Conservation (phyloP, 2,113 vertebrate species). For the Uria aalge region DNA sequence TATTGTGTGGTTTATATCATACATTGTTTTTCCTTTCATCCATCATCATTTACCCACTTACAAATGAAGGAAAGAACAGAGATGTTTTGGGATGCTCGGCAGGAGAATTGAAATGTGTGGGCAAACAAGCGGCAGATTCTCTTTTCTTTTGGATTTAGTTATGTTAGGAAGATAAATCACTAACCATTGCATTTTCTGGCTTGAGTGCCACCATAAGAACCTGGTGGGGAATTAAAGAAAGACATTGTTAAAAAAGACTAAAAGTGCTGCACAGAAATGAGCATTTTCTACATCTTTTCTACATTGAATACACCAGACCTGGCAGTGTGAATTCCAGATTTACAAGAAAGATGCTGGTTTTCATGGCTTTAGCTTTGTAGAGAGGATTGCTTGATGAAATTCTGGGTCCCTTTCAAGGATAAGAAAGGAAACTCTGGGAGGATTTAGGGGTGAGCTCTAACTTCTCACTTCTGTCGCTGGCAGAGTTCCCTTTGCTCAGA, state of each 20-base stretch:
- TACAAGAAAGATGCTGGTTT: background rate
- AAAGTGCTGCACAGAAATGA: background rate
- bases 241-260: background rate
- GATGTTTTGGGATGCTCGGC: background rate
- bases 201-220: background rate
- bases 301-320: background rate
- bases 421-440: background rate
- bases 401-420: background rate
- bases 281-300: background rate
- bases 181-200: background rate
- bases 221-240: background rate
- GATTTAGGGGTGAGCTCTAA: background rate
- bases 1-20: background rate
- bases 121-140: background rate
- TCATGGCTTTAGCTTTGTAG: background rate
- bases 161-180: background rate
- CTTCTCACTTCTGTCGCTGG: background rate
- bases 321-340: background rate
- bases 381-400: background rate
- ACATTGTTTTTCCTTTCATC: background rate
- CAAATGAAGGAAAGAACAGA: background rate
- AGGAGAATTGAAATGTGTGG: background rate
- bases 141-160: background rate
- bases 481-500: background rate
- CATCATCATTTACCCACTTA: rapidly evolving